Evolutionary conservation across 1,140 invertebrate species (phyloP), one percentile per base, ranked within the genome.

Genomic region (Limonius californicus): DNA sequence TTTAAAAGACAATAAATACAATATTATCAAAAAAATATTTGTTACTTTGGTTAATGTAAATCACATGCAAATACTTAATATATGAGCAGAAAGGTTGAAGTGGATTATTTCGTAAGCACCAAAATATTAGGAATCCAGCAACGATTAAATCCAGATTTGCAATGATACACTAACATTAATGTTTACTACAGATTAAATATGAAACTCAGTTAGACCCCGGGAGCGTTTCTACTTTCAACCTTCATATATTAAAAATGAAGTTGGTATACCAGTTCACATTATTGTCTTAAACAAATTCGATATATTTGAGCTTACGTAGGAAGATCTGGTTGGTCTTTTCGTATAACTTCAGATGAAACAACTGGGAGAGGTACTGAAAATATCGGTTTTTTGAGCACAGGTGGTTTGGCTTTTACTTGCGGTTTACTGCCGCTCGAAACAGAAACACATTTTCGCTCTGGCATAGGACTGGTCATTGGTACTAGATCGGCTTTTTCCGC

Each of bases 331-430:
- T 70, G 67, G 59, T 72, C 70, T n/a, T 73, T 65, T 14, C 67
- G 68, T 23, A 57, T 58, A 43, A 68, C 45, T 59, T 70, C 64
- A 39, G 71, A 66, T 30, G 59, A 65, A 19, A 68, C 62, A 21
- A 43, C 23, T 3, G 47, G 47, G 42, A 73, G 45, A 57, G 71
- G 66, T 23, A 72, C 65, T 30, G 70, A 66, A 67, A 76, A 75
- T n/a, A 67, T 68, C n/a, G 74, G 73, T 71, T 76, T 76, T 61
- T 75, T 76, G 43, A 76, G 61, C 59, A 75, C 72, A 18, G 68
- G 62, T 35, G 74, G 74, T 70, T 76, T 76, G 1, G 67, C 53
- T 68, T 74, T 74, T 9, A 71, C 60, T 62, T 70, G 70, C 32
- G 74, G 74, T 55, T 75, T 74, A 61, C 61, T 63, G 15, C 57